Conservation (phyloP, 2,113 vertebrate species). For the Arizona elegans region DNA sequence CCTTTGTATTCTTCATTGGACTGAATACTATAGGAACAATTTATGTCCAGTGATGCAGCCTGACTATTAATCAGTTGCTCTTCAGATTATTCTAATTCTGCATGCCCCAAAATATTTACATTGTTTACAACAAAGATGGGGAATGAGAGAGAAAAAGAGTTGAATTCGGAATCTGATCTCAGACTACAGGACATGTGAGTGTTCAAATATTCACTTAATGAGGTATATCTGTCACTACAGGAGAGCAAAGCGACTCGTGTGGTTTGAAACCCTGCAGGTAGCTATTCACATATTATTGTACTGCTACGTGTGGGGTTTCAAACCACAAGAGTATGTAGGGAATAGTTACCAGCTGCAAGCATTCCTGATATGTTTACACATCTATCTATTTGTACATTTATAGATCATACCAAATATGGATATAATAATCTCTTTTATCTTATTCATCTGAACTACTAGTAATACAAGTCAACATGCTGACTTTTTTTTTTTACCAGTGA, state of each 20-base stretch:
- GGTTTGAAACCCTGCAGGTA: background rate
- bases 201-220: background rate
- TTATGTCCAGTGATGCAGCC: background rate
- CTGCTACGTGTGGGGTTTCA: background rate
- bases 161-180: background rate
- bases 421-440: background rate
- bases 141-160: background rate
- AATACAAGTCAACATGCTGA: background rate
- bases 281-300: background rate
- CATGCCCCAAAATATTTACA: background rate
- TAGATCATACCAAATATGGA: background rate
- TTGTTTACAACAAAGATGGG: background rate
- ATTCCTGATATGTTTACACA: background rate
- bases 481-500: background rate
- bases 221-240: background rate
- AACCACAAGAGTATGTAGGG: background rate
- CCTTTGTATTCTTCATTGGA: background rate
- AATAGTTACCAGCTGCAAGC: background rate
- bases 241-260: background rate
- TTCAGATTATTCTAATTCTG: background rate
- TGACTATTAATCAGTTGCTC: background rate
- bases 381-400: background rate
- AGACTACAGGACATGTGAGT: background rate
- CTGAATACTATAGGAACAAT: background rate
- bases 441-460: background rate